Percentiles rank a stretch among this genome's conserved stretches.
phyloP scores from a whole-genome alignment of 1,140 invertebrate species.

The Leptopilina clavipes region DNA sequence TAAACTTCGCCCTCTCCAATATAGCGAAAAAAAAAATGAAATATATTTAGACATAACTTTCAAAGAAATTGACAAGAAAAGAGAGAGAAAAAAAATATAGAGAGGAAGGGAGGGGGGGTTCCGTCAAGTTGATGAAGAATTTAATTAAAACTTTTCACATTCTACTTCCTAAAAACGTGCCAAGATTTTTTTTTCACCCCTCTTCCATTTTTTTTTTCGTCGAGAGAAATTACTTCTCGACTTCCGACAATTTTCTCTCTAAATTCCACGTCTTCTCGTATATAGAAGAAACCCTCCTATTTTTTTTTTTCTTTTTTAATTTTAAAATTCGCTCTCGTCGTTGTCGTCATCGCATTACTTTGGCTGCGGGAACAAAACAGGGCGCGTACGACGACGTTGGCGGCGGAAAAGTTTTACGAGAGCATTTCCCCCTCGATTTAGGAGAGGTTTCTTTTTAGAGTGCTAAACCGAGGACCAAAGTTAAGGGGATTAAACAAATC shows the following conservation, averaged over 20 bases:
- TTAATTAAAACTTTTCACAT: conserved; percentile 35
- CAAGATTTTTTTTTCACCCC: conserved; percentile 16
- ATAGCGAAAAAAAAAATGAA: not conserved
- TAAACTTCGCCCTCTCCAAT: too few species aligned
- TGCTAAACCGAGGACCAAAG: conserved; percentile 26
- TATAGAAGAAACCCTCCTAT: not conserved
- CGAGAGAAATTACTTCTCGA: conserved; percentile 27
- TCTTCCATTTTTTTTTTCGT: too few species aligned
- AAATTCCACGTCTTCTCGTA: conserved; percentile 18
- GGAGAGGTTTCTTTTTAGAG: conserved; percentile 30
- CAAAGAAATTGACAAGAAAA: not conserved
- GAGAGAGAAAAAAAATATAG: not conserved
- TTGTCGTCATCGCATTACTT: not conserved
- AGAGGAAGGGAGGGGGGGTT: too few species aligned
- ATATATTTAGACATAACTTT: not conserved
- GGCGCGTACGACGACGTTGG: not conserved
- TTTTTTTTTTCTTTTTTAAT: conserved; percentile 29
- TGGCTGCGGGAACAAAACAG: conserved; percentile 21
- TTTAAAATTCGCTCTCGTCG: conserved; percentile 21
- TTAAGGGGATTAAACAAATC: conserved; percentile 32
- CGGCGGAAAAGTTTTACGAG: conserved; percentile 32
- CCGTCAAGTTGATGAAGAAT: conserved; percentile 28
- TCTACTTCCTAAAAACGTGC: conserved; percentile 30
- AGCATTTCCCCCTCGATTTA: conserved; percentile 32
- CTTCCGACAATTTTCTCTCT: conserved; percentile 32